Percentiles rank a stretch among this genome's conserved stretches.
phyloP scores from a whole-genome alignment of 1,140 invertebrate genomes.

The Brachionus angularis region DNA sequence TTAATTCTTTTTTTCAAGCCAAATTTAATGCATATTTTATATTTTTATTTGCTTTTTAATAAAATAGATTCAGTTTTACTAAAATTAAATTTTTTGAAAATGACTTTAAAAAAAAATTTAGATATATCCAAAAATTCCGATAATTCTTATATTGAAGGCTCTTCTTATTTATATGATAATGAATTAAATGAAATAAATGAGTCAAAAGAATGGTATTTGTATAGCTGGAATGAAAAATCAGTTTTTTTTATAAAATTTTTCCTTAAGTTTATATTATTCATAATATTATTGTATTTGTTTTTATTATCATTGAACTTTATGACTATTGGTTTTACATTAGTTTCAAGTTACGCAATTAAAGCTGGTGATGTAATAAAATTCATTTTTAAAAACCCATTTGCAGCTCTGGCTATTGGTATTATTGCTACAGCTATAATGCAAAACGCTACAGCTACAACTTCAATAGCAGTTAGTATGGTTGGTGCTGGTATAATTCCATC shows the following conservation, averaged over 20 bases:
- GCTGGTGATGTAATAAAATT: not conserved
- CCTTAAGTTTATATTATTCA: not conserved
- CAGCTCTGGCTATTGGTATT: conserved; percentile 63
- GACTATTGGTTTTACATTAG: not conserved
- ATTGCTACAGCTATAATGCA: conserved; percentile 65
- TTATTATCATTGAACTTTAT: conserved; percentile 35
- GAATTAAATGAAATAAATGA: no score
- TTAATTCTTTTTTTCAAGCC: no score
- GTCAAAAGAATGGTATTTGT: not conserved
- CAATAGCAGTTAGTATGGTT: conserved; percentile 66
- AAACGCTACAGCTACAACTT: conserved; percentile 64
- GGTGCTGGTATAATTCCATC: conserved; percentile 47
- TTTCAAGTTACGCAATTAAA: conserved; percentile 1
- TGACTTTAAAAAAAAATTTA: no score
- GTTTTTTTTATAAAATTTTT: not conserved
- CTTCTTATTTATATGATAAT: no score
- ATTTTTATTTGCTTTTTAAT: no score
- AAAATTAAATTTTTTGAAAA: no score
- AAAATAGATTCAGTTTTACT: no score
- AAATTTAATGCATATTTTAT: no score
- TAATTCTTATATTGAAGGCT: no score
- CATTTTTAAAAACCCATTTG: conserved; percentile 62
- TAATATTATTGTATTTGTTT: conserved; percentile 23
- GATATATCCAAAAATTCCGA: no score
- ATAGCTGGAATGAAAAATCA: not conserved